Percentiles rank a stretch among this genome's conserved stretches.
Conservation (phyloP, 2,113 vertebrate species). For the Gavia stellata region DNA sequence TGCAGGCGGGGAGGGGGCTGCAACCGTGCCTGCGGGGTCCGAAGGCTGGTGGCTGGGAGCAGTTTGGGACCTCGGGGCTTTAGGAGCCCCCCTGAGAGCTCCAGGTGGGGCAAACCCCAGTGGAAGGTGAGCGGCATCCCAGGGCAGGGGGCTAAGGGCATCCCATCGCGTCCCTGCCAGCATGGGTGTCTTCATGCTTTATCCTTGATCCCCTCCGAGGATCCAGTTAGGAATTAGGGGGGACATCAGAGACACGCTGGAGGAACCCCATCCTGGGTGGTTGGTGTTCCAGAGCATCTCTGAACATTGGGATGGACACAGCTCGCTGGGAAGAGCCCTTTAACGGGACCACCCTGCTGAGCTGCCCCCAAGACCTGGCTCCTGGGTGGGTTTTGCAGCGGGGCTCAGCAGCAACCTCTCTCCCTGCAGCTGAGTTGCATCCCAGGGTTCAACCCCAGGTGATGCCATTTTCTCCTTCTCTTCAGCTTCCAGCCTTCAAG, state of each 20-base stretch:
- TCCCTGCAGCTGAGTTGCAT: neutral
- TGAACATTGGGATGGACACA: rapidly evolving
- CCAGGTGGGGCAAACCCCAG: neutral
- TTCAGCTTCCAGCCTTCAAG: neutral
- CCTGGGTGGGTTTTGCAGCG: neutral
- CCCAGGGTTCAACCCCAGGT: neutral
- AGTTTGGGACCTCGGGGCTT: neutral
- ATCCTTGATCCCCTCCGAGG: neutral
- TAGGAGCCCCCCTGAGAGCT: neutral
- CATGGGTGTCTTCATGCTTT: rapidly evolving
- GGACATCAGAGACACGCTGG: rapidly evolving
- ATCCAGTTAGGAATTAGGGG: rapidly evolving
- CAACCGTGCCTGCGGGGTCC: neutral
- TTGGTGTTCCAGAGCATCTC: neutral
- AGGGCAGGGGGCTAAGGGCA: rapidly evolving
- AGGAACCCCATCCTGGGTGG: neutral
- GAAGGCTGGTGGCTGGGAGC: neutral
- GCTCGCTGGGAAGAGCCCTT: neutral
- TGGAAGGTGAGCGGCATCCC: neutral
- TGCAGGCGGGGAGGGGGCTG: neutral
- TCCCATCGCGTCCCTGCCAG: rapidly evolving
- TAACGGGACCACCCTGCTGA: rapidly evolving
- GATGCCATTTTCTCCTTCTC: neutral
- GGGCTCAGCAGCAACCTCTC: neutral
- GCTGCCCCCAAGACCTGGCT: neutral